A percentile compares a stretch with the other conserved stretches of the same genome.
phyloP scores from a whole-genome alignment of 1,140 invertebrate genomes.

The Bacillus rossius region DNA sequence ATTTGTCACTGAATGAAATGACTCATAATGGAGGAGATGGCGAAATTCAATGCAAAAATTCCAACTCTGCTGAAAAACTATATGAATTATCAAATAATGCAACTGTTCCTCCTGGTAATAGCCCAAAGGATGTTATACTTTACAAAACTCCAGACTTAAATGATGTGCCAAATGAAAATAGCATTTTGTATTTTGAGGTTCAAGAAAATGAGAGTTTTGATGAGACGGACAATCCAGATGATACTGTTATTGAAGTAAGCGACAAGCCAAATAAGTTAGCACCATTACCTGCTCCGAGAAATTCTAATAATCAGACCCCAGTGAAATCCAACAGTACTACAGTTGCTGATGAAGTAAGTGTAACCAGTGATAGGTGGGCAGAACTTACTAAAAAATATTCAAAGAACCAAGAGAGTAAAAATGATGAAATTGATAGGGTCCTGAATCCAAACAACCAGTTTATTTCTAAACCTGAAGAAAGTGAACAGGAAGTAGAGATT shows the following conservation, averaged over 20 bases:
- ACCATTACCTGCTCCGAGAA: not conserved
- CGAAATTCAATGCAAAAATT: not conserved
- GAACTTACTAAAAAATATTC: not conserved
- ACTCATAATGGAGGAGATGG: constrained; percentile 1
- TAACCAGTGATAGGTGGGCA: too few relatives aligned
- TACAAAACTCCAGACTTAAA: too few relatives aligned
- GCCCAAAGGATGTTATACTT: too few relatives aligned
- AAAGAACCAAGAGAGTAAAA: constrained; percentile 8
- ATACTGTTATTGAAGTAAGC: not conserved
- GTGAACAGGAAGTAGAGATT: not conserved
- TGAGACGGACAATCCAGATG: constrained; percentile 7
- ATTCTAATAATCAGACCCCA: too few relatives aligned
- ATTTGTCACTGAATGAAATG: not conserved
- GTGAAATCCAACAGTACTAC: too few relatives aligned
- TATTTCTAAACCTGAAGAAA: not conserved
- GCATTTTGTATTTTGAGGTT: constrained; percentile 13
- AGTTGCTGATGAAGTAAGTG: too few relatives aligned
- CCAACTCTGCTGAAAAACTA: constrained; percentile 15
- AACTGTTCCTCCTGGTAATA: not conserved
- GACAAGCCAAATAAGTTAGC: constrained; percentile 8
- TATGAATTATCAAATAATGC: constrained; percentile 10
- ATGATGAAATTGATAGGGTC: constrained; percentile 8
- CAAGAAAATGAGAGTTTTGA: constrained; percentile 10
- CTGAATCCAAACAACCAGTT: not conserved
- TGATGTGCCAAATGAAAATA: too few relatives aligned